Evolutionary conservation across 64 coral and sea anemone species (phyloP).

Genomic region (Catalaphyllia jardinei): DNA sequence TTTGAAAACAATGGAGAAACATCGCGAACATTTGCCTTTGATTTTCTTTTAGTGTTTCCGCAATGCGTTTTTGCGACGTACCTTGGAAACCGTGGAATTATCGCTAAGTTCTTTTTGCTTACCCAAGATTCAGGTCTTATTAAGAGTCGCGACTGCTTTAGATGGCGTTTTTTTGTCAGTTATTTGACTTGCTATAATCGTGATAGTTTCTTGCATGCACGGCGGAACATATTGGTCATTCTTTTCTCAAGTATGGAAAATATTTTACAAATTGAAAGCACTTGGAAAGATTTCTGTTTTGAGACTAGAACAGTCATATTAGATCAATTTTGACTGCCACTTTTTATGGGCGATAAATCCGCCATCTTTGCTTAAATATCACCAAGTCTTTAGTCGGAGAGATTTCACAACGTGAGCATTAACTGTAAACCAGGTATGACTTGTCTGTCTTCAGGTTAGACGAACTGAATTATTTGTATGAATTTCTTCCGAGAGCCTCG

Average conservation of each 20-base stretch:
- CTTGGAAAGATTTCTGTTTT: background rate
- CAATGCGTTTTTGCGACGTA: background rate
- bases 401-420: background rate
- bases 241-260: too few relatives aligned
- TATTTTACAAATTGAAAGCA: background rate
- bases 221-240: too few relatives aligned
- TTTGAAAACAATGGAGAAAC: background rate
- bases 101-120: too few relatives aligned
- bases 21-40: too few relatives aligned
- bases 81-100: constrained; percentile 23
- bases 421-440: background rate
- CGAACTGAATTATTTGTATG: background rate
- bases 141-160: too few relatives aligned
- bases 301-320: background rate
- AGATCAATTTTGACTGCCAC: too few relatives aligned
- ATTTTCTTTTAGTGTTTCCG: background rate
- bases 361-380: too few relatives aligned
- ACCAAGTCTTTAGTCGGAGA: background rate
- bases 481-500: background rate
- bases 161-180: too few relatives aligned
- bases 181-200: too few relatives aligned
- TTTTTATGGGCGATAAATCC: too few relatives aligned
- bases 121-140: too few relatives aligned
- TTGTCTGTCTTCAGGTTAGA: background rate
- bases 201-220: too few relatives aligned